These are phyloP conservation scores for Sphaerodactylus townsendi DNA, from an alignment of 2,113 vertebrate genomes.

Conservation along the genomic window DNA sequence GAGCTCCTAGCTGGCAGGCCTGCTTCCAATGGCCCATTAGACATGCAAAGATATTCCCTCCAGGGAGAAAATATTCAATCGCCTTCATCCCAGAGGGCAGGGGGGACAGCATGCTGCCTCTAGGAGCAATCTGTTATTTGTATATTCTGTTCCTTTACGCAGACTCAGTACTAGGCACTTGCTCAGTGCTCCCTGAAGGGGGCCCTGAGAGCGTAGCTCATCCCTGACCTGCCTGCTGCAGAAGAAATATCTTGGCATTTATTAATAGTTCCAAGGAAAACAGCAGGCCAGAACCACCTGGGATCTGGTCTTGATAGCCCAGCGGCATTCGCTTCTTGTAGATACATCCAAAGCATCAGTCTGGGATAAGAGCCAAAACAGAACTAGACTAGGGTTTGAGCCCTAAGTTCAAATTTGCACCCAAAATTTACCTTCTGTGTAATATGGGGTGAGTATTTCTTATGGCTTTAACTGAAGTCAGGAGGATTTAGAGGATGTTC, in stretches of 20 bases:
- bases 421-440: neutral
- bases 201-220: neutral
- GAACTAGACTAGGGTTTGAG: neutral
- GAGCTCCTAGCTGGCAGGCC: neutral
- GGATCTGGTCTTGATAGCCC: neutral
- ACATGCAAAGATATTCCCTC: conserved; percentile 24
- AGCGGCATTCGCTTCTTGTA: neutral
- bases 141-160: neutral
- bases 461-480: neutral
- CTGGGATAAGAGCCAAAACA: neutral
- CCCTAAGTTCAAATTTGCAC: neutral
- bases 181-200: neutral
- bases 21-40: conserved; percentile 12
- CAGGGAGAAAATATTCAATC: neutral
- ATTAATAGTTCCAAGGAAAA: neutral
- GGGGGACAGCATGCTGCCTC: neutral
- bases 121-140: conserved; percentile 28
- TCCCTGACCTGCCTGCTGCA: neutral
- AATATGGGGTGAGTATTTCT: neutral
- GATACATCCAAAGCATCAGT: neutral
- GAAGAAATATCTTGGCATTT: conserved; percentile 19
- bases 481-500: neutral
- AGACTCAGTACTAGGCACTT: conserved; percentile 6
- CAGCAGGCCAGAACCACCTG: neutral
- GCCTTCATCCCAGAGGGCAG: neutral